Base-by-base conservation (phyloP, 92 coral and sea anemone genomes). In the Epizoanthus scotinus region DNA sequence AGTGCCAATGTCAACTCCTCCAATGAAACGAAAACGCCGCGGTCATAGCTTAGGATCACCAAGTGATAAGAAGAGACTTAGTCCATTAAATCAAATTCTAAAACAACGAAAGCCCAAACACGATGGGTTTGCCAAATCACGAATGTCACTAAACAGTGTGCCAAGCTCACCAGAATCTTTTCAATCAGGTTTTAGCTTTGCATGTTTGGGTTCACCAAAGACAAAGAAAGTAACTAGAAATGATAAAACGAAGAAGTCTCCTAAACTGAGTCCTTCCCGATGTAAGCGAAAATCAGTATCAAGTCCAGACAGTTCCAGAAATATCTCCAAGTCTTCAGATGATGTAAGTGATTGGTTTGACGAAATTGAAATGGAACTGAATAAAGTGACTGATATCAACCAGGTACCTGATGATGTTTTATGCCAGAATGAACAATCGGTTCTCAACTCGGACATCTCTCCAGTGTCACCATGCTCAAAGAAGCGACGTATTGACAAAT, bases 61-160 rank as follows among this genome's bases (percentile, higher is more conserved):
- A 54, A 65, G 71, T 3, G 92, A 90, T 53, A 88, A 36, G 44
- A 88, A 85, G 27, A 78, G 94, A 55, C 72, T 82, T 52, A 96
- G 99, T 60, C 99, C 99, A 13, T 86, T 96, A 67, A 93, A 96
- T 72, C 99, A 89, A 85, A 91, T 96, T 56, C 87, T 96, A 63
- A 94, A 94, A 24, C 99, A 96, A 62, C 91, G 94, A 38, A 96
- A 96, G 65, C 90, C 86, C 24, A 91, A 87, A 36, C 74, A 86
- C 29, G 71, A 36, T 12, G 60, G 71, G 64, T 26, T 78, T 58
- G 50, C 78, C 79, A 77, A 86, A 85, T 90, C 86, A 78, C 85
- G 77, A 70, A 66, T 25, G 6, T 73, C 60, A 40, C 75, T 69
- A 42, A 31, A 69, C n/a, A n/a, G n/a, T 38, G 36, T 50, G 15